phyloP scores from a whole-genome alignment of 1,140 invertebrate species.

The Diploscapter pachys region DNA sequence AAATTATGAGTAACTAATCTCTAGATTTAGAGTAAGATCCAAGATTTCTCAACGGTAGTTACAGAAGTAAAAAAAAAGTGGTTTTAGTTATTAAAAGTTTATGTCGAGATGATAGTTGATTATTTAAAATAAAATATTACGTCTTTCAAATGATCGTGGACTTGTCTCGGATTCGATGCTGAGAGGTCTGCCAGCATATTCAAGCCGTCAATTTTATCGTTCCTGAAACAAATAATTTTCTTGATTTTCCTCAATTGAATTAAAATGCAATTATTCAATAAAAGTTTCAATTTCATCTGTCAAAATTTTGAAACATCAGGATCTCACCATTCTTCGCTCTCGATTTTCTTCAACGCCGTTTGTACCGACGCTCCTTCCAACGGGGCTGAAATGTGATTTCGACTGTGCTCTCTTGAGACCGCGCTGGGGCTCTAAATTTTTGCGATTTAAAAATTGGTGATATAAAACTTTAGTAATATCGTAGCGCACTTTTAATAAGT shows the following conservation, averaged over 20 bases:
- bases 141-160: conserved; percentile 29
- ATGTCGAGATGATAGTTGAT: not conserved
- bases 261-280: no score
- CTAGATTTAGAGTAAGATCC: not conserved
- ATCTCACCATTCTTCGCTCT: conserved; percentile 23
- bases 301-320: no score
- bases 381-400: not conserved
- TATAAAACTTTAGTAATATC: no score
- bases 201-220: conserved; percentile 30
- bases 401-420: not conserved
- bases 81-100: not conserved
- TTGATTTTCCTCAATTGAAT: not conserved
- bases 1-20: not conserved
- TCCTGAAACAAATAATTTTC: conserved; percentile 2
- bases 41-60: not conserved
- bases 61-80: not conserved
- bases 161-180: conserved; percentile 20
- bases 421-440: not conserved
- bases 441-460: not conserved
- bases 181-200: conserved; percentile 34
- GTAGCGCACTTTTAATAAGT: no score
- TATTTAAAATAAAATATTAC: not conserved
- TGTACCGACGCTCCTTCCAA: not conserved
- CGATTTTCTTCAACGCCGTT: not conserved
- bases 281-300: no score